Conservation (phyloP, 1,140 invertebrate species). For the Drosophila kanapiae region DNA sequence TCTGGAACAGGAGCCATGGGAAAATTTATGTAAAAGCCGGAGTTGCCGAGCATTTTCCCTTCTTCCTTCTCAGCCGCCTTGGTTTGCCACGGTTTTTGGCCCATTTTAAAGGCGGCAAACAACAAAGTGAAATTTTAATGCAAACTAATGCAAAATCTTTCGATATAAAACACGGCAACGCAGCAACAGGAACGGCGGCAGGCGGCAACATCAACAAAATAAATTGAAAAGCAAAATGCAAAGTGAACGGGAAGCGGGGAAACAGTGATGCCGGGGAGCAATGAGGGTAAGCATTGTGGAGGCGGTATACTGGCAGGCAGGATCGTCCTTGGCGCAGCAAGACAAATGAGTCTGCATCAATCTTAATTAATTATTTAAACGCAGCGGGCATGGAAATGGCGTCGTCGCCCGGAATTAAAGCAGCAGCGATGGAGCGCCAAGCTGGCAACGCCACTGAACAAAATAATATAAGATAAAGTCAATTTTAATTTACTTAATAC, state of each 20-base stretch:
- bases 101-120: slow-evolving; percentile 58
- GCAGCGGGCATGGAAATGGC: slow-evolving; percentile 80
- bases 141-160: slow-evolving; percentile 83
- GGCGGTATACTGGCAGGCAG: slow-evolving; percentile 29
- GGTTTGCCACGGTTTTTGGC: slow-evolving; percentile 19
- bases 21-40: slow-evolving; percentile 59
- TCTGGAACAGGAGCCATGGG: slow-evolving; percentile 25
- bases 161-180: slow-evolving; percentile 64
- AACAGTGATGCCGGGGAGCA: background rate
- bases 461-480: background rate
- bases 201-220: slow-evolving; percentile 64
- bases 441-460: slow-evolving; percentile 2
- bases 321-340: slow-evolving; percentile 69
- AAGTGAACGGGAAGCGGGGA: slow-evolving; percentile 49
- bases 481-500: background rate
- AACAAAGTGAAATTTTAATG: slow-evolving; percentile 84
- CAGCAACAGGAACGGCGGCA: slow-evolving; percentile 18
- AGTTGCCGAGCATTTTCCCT: slow-evolving; percentile 16
- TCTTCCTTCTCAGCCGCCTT: slow-evolving; percentile 20
- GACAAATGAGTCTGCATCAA: slow-evolving; percentile 84
- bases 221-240: slow-evolving; percentile 83
- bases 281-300: background rate
- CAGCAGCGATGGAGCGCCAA: slow-evolving; percentile 29
- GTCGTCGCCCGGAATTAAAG: slow-evolving; percentile 68
- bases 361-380: slow-evolving; percentile 84